Conservation (phyloP, 1,140 invertebrate genomes). For the Lasioglossum albipes region DNA sequence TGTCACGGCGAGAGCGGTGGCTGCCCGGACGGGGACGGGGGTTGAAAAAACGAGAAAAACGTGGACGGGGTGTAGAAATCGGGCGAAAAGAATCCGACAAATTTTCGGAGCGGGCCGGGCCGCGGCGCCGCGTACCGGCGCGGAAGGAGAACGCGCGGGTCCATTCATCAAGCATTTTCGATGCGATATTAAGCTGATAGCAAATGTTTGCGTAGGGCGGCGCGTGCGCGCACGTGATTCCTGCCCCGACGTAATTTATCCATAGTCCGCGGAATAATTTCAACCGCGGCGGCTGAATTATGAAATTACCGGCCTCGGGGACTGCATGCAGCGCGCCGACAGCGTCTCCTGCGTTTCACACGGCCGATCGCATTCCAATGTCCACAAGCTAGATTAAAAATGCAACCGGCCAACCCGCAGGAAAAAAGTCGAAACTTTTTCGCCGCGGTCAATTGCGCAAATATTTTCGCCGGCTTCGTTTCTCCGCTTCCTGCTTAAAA, state of each 20-base stretch:
- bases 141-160: not conserved
- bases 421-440: not conserved
- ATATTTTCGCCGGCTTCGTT: no score
- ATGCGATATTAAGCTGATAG: constrained; percentile 49
- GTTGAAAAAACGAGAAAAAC: not conserved
- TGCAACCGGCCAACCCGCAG: not conserved
- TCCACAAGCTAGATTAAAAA: not conserved
- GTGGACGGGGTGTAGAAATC: not conserved
- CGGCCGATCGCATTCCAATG: not conserved
- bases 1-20: not conserved
- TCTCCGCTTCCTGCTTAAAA: no score
- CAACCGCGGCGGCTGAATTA: constrained; percentile 32
- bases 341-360: constrained; percentile 3
- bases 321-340: not conserved
- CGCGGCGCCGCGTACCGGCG: no score
- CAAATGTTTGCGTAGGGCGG: constrained; percentile 42
- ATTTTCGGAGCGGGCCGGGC: not conserved
- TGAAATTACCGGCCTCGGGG: constrained; percentile 36
- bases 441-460: no score
- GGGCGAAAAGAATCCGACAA: not conserved
- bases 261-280: constrained; percentile 46
- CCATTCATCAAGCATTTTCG: constrained; percentile 43
- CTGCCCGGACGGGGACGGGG: no score
- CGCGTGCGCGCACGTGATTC: constrained; percentile 40
- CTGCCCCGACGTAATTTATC: constrained; percentile 45